Percentiles rank a stretch among this genome's conserved stretches.
phyloP scores from a whole-genome alignment of 2,888 invertebrate genomes.

The Campopleginae sp. region DNA sequence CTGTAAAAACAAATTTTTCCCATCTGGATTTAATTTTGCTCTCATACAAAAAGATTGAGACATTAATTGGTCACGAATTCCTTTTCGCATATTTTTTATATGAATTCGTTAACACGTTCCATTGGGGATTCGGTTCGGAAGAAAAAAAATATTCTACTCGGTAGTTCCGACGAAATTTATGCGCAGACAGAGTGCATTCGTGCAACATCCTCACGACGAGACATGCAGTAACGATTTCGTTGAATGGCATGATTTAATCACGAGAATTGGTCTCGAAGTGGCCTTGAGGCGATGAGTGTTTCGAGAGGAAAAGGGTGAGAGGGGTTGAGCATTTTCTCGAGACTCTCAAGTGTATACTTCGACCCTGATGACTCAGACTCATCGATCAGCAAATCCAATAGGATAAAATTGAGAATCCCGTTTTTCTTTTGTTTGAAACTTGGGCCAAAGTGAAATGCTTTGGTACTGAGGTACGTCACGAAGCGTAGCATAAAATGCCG shows the following conservation, averaged over 20 bases:
- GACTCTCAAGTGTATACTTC: slow-evolving; percentile 20
- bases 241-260: slow-evolving; percentile 12
- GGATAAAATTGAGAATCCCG: slow-evolving; percentile 54
- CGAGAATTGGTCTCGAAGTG: neutral
- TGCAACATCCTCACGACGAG: neutral
- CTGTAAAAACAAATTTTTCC: neutral
- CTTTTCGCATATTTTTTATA: neutral
- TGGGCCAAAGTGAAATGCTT: slow-evolving; percentile 49
- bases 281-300: slow-evolving; percentile 8
- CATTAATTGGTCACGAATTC: neutral
- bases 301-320: slow-evolving; percentile 18
- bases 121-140: neutral
- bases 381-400: slow-evolving; percentile 46
- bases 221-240: neutral
- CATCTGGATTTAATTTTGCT: neutral
- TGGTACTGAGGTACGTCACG: slow-evolving; percentile 41
- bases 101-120: neutral
- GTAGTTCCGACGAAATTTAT: neutral
- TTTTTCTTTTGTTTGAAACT: slow-evolving; percentile 36
- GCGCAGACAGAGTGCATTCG: neutral
- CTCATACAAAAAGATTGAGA: neutral
- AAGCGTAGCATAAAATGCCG: slow-evolving; percentile 31
- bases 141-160: no score
- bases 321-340: slow-evolving; percentile 35
- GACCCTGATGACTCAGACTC: slow-evolving; percentile 53